A percentile compares a stretch with the other conserved stretches of the same genome.
phyloP scores from a whole-genome alignment of 2,113 vertebrate genomes.

The Hystrix cristata region DNA sequence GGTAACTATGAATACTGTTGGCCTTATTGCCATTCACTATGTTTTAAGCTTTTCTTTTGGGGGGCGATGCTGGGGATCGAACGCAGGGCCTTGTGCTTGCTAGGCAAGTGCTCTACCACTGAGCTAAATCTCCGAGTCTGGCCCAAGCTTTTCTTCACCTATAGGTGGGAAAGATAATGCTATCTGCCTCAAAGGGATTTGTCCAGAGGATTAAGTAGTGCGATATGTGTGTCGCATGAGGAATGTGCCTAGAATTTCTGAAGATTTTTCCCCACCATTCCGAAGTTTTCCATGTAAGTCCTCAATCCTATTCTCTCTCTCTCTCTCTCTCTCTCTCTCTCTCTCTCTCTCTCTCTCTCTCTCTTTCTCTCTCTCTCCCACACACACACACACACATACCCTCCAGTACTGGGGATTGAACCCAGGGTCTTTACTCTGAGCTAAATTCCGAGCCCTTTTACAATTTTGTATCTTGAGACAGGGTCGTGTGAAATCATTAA shows the following conservation, averaged over 20 bases:
- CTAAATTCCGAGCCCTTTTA: background rate
- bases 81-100: too few relatives aligned
- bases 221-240: rapidly evolving
- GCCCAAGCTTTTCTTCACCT: background rate
- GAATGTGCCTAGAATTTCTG: background rate
- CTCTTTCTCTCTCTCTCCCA: background rate
- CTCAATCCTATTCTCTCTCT: background rate
- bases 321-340: background rate
- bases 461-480: background rate
- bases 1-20: background rate
- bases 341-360: background rate
- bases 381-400: too few relatives aligned
- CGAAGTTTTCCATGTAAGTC: background rate
- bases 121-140: too few relatives aligned
- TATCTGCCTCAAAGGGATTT: background rate
- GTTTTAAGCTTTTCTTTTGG: background rate
- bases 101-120: background rate
- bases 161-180: background rate
- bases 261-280: background rate
- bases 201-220: background rate
- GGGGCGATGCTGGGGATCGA: too few relatives aligned
- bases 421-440: background rate
- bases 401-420: background rate
- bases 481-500: background rate
- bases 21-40: background rate